phyloP scores from a whole-genome alignment of 2,113 vertebrate species.

The Phalacrocorax aristotelis region DNA sequence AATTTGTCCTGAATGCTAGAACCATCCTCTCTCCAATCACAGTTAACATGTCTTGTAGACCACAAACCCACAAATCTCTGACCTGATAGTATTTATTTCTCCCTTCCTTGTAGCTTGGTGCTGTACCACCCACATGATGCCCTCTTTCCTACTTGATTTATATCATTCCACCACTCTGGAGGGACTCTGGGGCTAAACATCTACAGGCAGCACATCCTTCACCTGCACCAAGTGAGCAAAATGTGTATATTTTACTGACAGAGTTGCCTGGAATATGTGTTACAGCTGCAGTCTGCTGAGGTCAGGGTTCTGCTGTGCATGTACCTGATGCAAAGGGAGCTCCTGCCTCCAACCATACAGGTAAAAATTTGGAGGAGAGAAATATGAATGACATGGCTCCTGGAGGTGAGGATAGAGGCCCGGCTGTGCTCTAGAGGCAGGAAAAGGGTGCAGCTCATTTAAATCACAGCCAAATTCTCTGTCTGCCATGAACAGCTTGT shows the following conservation, averaged over 20 bases:
- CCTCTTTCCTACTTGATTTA: not conserved
- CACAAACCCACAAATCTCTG: not conserved
- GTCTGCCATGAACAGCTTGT: not conserved
- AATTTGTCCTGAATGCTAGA: not conserved
- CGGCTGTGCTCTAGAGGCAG: not conserved
- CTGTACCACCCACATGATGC: rapidly evolving
- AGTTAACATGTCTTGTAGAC: not conserved
- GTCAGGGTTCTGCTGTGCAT: rapidly evolving
- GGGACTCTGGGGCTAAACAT: not conserved
- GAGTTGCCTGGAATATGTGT: not conserved
- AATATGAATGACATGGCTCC: not conserved
- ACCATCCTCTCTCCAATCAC: not conserved
- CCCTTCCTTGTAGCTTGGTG: not conserved
- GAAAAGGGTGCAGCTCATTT: not conserved
- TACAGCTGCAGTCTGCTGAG: not conserved
- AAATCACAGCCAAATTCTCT: not conserved
- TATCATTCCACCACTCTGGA: rapidly evolving
- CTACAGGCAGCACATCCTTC: rapidly evolving
- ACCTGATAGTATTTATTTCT: not conserved
- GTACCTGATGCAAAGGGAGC: not conserved
- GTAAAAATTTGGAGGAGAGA: not conserved
- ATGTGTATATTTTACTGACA: not conserved
- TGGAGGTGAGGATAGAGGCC: not conserved
- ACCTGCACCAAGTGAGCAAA: not conserved
- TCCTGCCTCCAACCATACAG: rapidly evolving